Percentiles rank a stretch among this genome's conserved stretches.
These are phyloP conservation scores for Polypterus senegalus DNA, from an alignment of 2,113 vertebrate genomes.

Conservation along the genomic window DNA sequence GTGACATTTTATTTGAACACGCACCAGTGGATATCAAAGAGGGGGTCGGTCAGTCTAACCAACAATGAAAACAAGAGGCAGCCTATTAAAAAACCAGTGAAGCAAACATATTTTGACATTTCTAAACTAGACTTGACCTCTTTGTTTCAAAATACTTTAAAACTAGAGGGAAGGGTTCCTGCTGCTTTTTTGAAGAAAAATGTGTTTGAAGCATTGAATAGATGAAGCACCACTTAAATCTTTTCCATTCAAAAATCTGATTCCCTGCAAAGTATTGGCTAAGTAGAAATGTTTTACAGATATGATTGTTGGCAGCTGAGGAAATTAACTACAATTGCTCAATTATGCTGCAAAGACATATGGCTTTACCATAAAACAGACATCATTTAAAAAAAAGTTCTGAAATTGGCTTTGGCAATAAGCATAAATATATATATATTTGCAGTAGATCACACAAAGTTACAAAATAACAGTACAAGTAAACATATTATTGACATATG, in stretches of 20 bases:
- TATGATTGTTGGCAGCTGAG: background rate
- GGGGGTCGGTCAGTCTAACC: slow-evolving; percentile 29
- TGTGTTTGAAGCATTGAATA: background rate
- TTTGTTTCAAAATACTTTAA: slow-evolving; percentile 34
- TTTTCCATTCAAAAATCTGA: background rate
- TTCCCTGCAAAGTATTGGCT: background rate
- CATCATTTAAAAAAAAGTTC: no score
- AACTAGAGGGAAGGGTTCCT: background rate
- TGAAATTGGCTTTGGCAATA: no score
- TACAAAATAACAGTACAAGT: no score
- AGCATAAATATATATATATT: no score
- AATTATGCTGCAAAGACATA: background rate
- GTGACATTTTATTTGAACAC: slow-evolving; percentile 40
- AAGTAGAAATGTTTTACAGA: background rate
- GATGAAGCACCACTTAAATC: background rate
- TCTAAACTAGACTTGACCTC: slow-evolving; percentile 59
- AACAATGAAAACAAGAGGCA: slow-evolving; percentile 38
- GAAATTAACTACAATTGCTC: background rate
- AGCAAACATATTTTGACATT: slow-evolving; percentile 56
- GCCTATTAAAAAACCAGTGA: slow-evolving; percentile 48
- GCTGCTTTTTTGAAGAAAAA: background rate
- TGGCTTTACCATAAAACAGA: background rate
- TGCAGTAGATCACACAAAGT: no score
- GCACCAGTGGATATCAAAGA: slow-evolving; percentile 33
- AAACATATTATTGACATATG: no score